Conservation (phyloP, 2,797 vertebrate species). For the Phaenicophaeus curvirostris region DNA sequence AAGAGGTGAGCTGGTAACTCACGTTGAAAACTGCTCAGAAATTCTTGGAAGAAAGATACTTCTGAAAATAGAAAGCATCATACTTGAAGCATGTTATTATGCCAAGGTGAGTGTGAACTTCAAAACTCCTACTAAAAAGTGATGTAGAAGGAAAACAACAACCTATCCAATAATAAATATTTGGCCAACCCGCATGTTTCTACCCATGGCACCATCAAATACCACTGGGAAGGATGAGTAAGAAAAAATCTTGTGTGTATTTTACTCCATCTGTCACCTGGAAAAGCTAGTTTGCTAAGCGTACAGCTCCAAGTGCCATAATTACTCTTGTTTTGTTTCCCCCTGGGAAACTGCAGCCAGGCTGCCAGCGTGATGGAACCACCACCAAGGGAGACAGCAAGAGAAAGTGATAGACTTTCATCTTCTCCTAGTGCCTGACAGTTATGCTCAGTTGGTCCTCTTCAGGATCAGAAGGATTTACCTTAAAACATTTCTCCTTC, state of each 20-base stretch:
- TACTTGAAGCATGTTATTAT: background rate
- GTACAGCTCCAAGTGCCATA: background rate
- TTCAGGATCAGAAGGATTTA: background rate
- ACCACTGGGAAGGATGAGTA: background rate
- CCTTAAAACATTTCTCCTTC: background rate
- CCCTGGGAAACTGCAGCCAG: background rate
- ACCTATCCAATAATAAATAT: background rate
- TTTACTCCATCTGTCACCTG: background rate
- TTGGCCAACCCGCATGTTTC: background rate
- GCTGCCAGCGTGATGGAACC: background rate
- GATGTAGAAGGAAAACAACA: background rate
- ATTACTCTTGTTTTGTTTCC: background rate
- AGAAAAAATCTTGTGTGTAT: background rate
- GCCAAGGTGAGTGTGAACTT: background rate
- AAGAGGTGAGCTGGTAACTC: background rate
- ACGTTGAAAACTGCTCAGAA: background rate
- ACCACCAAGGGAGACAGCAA: background rate
- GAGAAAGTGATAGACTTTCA: background rate
- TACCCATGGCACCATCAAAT: background rate
- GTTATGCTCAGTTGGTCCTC: background rate
- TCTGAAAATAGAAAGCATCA: background rate
- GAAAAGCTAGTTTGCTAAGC: background rate
- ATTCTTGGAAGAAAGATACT: slow-evolving; percentile 1
- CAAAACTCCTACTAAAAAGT: background rate
- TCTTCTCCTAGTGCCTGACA: background rate